These are phyloP conservation scores for Psittacula derbiana DNA, from an alignment of 2,797 vertebrate genomes.

Conservation along the genomic window DNA sequence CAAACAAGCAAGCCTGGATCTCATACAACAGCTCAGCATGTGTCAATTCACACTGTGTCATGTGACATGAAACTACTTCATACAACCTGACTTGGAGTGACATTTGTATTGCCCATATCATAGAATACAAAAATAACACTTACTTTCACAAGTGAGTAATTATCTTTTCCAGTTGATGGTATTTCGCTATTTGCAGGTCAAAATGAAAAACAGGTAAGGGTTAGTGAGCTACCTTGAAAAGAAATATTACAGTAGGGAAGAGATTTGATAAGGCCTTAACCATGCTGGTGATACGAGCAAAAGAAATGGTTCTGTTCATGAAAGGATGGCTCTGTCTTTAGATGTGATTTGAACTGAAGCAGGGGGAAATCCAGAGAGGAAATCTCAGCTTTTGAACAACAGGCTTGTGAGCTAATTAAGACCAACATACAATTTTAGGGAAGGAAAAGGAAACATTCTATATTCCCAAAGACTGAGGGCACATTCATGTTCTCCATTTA, in stretches of 20 bases:
- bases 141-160: slow-evolving; percentile 74
- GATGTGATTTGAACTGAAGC: slow-evolving; percentile 47
- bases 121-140: slow-evolving; percentile 66
- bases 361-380: slow-evolving; percentile 17
- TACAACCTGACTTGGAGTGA: slow-evolving; percentile 68
- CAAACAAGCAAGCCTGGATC: slow-evolving; percentile 67
- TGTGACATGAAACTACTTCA: slow-evolving; percentile 73
- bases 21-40: slow-evolving; percentile 75
- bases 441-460: neutral
- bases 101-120: slow-evolving; percentile 68
- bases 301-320: slow-evolving; percentile 54
- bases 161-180: slow-evolving; percentile 69
- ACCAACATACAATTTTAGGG: slow-evolving; percentile 28
- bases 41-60: slow-evolving; percentile 71
- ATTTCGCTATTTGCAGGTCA: slow-evolving; percentile 74
- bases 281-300: slow-evolving; percentile 6
- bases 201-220: slow-evolving; percentile 70
- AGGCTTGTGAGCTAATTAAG: slow-evolving; percentile 24
- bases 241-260: slow-evolving; percentile 47
- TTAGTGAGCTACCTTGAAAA: slow-evolving; percentile 58
- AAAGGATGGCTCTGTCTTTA: slow-evolving; percentile 34
- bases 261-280: slow-evolving; percentile 45
- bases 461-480: neutral
- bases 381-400: slow-evolving; percentile 39
- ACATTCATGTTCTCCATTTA: neutral